These are phyloP conservation scores for Emydura subglobosa DNA, from an alignment of 2,113 vertebrate species.

Conservation along the genomic window DNA sequence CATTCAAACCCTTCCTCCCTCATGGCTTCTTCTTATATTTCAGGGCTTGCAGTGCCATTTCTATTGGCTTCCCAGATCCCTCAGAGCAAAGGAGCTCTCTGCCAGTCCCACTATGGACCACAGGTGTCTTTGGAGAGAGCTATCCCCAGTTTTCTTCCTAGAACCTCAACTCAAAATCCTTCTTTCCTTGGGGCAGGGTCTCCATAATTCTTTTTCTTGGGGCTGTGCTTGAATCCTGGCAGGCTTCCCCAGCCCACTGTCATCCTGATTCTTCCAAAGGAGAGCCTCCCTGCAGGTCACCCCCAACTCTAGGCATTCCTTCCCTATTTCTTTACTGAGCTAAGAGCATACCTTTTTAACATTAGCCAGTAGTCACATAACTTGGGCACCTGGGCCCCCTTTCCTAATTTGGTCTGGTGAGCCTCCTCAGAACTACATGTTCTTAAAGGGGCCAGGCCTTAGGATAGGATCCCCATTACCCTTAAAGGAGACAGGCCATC, in stretches of 20 bases:
- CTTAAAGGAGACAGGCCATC: background rate
- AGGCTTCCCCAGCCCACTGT: background rate
- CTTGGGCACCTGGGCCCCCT: no score
- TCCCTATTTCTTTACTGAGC: slow-evolving; percentile 6
- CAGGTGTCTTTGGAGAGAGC: background rate
- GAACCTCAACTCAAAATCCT: background rate
- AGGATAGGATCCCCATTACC: background rate
- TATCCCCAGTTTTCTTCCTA: background rate
- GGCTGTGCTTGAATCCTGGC: background rate
- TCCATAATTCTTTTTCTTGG: background rate
- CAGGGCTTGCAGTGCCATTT: background rate
- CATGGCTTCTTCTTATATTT: background rate
- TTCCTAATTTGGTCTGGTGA: no score
- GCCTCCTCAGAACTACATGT: background rate
- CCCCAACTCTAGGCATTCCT: background rate
- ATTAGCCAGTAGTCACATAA: background rate
- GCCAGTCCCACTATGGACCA: background rate
- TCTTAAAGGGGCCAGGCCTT: background rate
- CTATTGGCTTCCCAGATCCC: background rate
- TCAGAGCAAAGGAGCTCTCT: background rate
- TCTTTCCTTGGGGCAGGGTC: background rate
- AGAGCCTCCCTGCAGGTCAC: background rate
- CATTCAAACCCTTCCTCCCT: background rate
- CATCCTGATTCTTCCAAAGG: background rate
- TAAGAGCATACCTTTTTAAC: background rate